A percentile compares a stretch with the other conserved stretches of the same genome.
Conservation (phyloP, 2,888 invertebrate genomes). For the Leptopilina drosophilae region DNA sequence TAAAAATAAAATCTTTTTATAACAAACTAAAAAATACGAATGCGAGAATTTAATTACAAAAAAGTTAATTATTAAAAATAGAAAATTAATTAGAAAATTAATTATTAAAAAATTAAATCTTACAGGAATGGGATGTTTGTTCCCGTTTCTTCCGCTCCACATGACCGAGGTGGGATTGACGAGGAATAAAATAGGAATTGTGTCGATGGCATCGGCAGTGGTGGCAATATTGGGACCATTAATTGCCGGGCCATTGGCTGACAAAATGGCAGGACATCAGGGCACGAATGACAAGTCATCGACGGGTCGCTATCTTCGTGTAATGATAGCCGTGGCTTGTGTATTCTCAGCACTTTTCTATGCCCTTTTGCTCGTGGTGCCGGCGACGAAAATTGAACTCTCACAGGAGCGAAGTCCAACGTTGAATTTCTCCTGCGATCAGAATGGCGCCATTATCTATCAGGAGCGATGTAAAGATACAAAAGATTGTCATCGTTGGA, state of each 20-base stretch:
- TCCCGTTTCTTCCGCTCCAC: slow-evolving; percentile 89
- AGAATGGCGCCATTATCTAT: slow-evolving; percentile 83
- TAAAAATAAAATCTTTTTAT: no score
- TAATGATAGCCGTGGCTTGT: slow-evolving; percentile 84
- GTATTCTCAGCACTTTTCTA: slow-evolving; percentile 85
- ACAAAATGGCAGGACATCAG: slow-evolving; percentile 79
- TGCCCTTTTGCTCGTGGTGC: slow-evolving; percentile 82
- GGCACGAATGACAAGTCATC: slow-evolving; percentile 77
- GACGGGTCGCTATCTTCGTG: slow-evolving; percentile 82
- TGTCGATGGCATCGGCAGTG: slow-evolving; percentile 87
- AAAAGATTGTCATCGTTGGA: slow-evolving; percentile 84
- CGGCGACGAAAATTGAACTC: slow-evolving; percentile 81
- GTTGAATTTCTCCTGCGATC: slow-evolving; percentile 86
- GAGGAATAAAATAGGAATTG: slow-evolving; percentile 85
- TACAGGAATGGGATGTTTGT: slow-evolving; percentile 88
- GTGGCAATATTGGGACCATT: slow-evolving; percentile 88
- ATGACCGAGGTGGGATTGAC: slow-evolving; percentile 87
- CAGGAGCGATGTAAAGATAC: slow-evolving; percentile 86
- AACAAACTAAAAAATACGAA: no score
- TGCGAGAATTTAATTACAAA: no score
- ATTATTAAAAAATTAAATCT: slow-evolving; percentile 42
- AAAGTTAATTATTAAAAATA: no score
- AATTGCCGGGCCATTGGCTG: slow-evolving; percentile 87
- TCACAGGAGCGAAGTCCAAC: slow-evolving; percentile 79
- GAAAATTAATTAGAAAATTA: neutral